Percentiles rank a stretch among this genome's conserved stretches.
Conservation (phyloP, 2,888 invertebrate species). For the Melinopterus prodromus region DNA sequence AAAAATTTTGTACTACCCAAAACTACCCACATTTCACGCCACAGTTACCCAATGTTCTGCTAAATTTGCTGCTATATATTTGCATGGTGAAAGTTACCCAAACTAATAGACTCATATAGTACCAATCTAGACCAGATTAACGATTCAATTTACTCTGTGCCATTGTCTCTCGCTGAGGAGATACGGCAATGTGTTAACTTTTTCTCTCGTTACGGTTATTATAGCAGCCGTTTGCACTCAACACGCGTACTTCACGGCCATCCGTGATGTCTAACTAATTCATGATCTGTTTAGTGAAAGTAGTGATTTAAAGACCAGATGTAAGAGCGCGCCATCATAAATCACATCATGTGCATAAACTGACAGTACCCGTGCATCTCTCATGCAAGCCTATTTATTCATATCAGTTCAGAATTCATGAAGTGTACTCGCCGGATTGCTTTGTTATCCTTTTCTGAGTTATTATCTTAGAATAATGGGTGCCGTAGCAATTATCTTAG, state of each 20-base stretch:
- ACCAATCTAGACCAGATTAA: slow-evolving; percentile 10
- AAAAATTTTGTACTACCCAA: too few species aligned
- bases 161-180: slow-evolving; percentile 8
- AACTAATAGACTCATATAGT: not conserved
- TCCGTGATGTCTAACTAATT: slow-evolving; percentile 10
- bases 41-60: too few species aligned
- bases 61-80: too few species aligned
- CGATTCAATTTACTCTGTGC: slow-evolving; percentile 16
- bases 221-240: slow-evolving; percentile 15
- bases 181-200: slow-evolving; percentile 9
- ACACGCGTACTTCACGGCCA: slow-evolving; percentile 8
- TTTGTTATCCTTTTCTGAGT: too few species aligned
- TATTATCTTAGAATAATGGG: too few species aligned
- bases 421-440: too few species aligned
- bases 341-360: slow-evolving; percentile 5
- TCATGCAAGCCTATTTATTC: too few species aligned
- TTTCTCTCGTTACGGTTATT: slow-evolving; percentile 17
- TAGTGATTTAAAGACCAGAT: slow-evolving; percentile 23
- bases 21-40: too few species aligned
- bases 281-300: slow-evolving; percentile 25
- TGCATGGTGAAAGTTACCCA: not conserved
- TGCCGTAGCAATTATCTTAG: too few species aligned
- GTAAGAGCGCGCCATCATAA: not conserved
- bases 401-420: too few species aligned
- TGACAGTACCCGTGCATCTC: too few species aligned